phyloP scores from a whole-genome alignment of 2,113 vertebrate genomes.

The Hyperopisus bebe region DNA sequence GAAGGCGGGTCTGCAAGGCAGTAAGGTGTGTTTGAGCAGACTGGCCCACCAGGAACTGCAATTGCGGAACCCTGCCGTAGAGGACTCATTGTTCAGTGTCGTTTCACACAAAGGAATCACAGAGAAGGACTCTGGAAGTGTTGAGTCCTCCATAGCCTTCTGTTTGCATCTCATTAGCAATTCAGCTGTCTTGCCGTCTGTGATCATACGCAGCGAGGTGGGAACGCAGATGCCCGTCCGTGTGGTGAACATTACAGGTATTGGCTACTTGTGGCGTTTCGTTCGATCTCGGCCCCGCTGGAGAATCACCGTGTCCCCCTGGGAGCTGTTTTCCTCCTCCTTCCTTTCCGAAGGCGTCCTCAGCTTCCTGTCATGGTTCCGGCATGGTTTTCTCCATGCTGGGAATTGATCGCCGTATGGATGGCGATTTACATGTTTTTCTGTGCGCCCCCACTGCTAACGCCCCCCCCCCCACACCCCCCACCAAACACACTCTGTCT shows the following conservation, averaged over 20 bases:
- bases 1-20: neutral
- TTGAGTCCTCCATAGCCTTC: neutral
- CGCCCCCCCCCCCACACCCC: neutral
- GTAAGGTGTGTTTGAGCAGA: neutral
- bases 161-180: neutral
- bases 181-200: neutral
- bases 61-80: neutral
- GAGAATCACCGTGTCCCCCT: constrained; percentile 6
- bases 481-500: neutral
- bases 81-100: neutral
- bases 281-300: neutral
- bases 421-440: constrained; percentile 49
- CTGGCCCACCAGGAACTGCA: neutral
- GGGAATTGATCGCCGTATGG: constrained; percentile 50
- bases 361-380: constrained; percentile 1
- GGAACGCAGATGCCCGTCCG: neutral
- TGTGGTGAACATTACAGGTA: neutral
- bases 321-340: neutral
- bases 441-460: constrained; percentile 19
- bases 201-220: neutral
- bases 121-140: neutral
- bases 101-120: neutral
- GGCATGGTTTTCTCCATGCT: constrained; percentile 25
- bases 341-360: neutral
- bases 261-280: neutral